Conservation (phyloP, 2,113 vertebrate genomes). For the Eolophus roseicapilla region DNA sequence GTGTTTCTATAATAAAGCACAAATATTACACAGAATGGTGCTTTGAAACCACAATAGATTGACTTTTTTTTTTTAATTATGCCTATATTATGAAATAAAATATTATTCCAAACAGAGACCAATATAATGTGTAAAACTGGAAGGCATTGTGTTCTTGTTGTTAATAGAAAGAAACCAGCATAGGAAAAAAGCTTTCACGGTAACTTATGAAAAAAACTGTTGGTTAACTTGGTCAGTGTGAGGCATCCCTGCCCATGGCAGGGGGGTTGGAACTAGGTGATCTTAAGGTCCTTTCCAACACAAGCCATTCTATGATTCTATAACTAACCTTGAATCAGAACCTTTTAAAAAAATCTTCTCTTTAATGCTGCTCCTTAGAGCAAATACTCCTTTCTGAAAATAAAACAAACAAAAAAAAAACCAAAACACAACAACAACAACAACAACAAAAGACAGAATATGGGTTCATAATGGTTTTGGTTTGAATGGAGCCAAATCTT, state of each 20-base stretch:
- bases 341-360: not conserved
- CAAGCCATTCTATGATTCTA: not conserved
- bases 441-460: not conserved
- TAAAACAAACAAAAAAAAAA: not conserved
- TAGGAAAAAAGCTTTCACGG: not conserved
- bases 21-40: not conserved
- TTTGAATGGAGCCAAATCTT: not conserved
- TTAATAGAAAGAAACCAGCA: conserved; percentile 27
- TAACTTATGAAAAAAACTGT: conserved; percentile 35
- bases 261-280: not conserved
- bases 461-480: not conserved
- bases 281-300: not conserved
- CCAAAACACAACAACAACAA: not conserved
- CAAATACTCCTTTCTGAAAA: not conserved
- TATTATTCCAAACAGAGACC: conserved; percentile 12
- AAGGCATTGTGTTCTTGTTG: not conserved
- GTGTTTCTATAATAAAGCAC: not conserved
- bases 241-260: not conserved
- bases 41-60: not conserved
- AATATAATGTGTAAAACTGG: not conserved
- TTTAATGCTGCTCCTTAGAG: conserved; percentile 1
- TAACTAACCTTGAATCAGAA: conserved; percentile 56
- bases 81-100: conserved; percentile 7
- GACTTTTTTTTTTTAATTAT: not conserved
- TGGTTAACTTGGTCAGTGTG: not conserved